A percentile compares a stretch with the other conserved stretches of the same genome.
phyloP scores from a whole-genome alignment of 2,888 invertebrate species.

The Drosophila tanythrix region DNA sequence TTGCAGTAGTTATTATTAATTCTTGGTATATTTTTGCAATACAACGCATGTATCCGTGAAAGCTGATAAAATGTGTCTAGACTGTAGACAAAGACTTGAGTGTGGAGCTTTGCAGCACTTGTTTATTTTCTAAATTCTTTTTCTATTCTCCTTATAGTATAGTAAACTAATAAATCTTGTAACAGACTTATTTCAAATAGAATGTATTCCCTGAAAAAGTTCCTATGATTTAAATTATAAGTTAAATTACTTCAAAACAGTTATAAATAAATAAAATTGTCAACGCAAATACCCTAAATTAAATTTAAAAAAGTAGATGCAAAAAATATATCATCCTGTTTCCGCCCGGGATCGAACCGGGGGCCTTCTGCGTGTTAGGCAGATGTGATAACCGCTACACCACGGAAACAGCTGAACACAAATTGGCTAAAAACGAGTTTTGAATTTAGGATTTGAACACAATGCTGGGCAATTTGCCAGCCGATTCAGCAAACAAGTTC shows the following conservation, averaged over 20 bases:
- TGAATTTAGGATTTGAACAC: not conserved
- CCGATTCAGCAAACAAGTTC: slow-evolving; percentile 37
- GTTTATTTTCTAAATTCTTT: not conserved
- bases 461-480: slow-evolving; percentile 8
- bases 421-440: not conserved
- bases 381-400: slow-evolving; percentile 86
- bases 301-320: not conserved
- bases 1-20: slow-evolving; percentile 30
- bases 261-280: not conserved
- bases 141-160: not conserved
- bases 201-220: not conserved
- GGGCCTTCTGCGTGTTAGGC: slow-evolving; percentile 86
- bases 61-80: slow-evolving; percentile 12
- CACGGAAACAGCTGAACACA: slow-evolving; percentile 80
- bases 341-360: slow-evolving; percentile 85
- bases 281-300: not conserved
- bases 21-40: slow-evolving; percentile 21
- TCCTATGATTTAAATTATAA: not conserved
- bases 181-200: not conserved
- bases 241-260: too few relatives aligned
- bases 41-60: not conserved
- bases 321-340: slow-evolving; percentile 30
- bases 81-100: slow-evolving; percentile 23
- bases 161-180: not conserved
- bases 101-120: slow-evolving; percentile 1